phyloP scores from a whole-genome alignment of 1,140 invertebrate genomes.

The Neodiprion virginianus region DNA sequence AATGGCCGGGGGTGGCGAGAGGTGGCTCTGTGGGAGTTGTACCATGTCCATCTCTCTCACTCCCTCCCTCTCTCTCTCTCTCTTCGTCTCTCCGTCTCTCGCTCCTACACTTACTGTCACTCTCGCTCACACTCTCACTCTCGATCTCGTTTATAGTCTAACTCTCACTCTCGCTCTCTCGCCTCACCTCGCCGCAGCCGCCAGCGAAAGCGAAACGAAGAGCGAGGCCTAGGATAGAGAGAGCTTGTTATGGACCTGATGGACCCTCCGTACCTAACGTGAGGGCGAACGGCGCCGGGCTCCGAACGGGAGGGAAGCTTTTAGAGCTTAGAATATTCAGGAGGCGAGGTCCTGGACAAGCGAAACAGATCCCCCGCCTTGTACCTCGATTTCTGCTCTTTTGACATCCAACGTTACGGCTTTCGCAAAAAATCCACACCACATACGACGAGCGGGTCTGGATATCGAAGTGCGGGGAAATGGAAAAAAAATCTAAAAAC shows the following conservation, averaged over 20 bases:
- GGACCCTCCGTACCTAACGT: conserved; percentile 35
- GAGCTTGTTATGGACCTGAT: conserved; percentile 41
- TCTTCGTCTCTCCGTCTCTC: conserved; percentile 11
- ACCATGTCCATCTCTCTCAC: conserved; percentile 16
- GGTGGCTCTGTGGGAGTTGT: not conserved
- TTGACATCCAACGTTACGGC: conserved; percentile 26
- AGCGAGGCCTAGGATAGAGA: conserved; percentile 30
- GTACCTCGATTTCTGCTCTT: conserved; percentile 25
- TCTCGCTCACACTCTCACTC: conserved; percentile 31
- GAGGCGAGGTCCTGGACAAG: conserved; percentile 53
- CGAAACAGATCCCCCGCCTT: conserved; percentile 51
- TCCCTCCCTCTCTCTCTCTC: not conserved
- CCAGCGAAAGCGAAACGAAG: not conserved
- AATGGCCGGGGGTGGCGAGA: too few relatives aligned
- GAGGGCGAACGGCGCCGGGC: not conserved
- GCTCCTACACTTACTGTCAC: conserved; percentile 17
- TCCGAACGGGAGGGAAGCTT: conserved; percentile 29
- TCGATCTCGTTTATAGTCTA: not conserved
- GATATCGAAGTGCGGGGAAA: not conserved
- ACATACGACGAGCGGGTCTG: not conserved
- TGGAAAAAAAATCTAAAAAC: not conserved
- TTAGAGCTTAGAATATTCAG: conserved; percentile 42
- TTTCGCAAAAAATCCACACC: not conserved
- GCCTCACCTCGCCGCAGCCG: not conserved
- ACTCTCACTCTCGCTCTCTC: conserved; percentile 8